phyloP scores from a whole-genome alignment of 1,140 invertebrate genomes.

The Drosophila pectinifera region DNA sequence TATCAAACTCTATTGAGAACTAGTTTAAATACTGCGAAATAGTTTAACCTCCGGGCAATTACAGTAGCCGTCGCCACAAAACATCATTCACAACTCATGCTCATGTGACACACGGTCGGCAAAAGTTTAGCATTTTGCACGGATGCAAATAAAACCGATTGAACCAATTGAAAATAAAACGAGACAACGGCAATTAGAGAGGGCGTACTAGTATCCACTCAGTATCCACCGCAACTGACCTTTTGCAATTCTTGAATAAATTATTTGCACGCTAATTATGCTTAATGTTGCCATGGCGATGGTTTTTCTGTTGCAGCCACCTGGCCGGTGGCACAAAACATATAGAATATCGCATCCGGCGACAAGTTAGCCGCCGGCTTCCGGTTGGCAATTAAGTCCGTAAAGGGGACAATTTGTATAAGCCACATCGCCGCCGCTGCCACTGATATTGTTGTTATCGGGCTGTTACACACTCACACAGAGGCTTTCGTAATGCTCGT shows the following conservation, averaged over 20 bases:
- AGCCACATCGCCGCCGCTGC: constrained; percentile 55
- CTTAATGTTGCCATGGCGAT: constrained; percentile 17
- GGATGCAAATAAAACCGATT: constrained; percentile 24
- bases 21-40: constrained; percentile 12
- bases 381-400: constrained; percentile 59
- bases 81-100: constrained; percentile 16
- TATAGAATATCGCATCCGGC: constrained; percentile 42
- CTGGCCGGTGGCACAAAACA: constrained; percentile 24
- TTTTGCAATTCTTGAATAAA: constrained; percentile 46
- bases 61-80: constrained; percentile 16
- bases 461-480: constrained; percentile 41
- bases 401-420: constrained; percentile 52
- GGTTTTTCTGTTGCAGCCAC: constrained; percentile 19
- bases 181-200: constrained; percentile 34
- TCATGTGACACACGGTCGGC: constrained; percentile 14
- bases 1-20: background rate
- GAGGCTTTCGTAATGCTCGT: constrained; percentile 11
- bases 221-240: constrained; percentile 27
- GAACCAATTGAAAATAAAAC: constrained; percentile 23
- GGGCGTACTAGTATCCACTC: background rate
- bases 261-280: constrained; percentile 45
- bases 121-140: constrained; percentile 25
- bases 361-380: constrained; percentile 38
- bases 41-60: constrained; percentile 18
- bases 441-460: constrained; percentile 73